These are phyloP conservation scores for Peromyscus californicus DNA, from an alignment of 2,113 vertebrate species.

Conservation along the genomic window DNA sequence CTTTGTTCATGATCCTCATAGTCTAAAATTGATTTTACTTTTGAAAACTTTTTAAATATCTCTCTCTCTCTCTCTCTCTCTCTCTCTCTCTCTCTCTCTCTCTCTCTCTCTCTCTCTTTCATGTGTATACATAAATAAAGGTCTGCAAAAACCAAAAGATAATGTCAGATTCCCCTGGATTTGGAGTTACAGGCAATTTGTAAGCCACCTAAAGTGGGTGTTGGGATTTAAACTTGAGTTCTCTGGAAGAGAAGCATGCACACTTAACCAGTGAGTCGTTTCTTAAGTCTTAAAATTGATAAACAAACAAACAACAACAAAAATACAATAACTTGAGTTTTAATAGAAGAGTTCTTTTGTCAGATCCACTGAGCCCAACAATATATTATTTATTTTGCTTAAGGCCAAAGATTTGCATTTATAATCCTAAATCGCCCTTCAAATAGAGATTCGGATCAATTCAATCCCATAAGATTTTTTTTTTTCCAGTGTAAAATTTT, in stretches of 20 bases:
- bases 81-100: not conserved
- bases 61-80: not conserved
- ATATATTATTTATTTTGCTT: not conserved
- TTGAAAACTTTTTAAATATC: not conserved
- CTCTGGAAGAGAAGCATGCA: not conserved
- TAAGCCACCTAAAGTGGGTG: not conserved
- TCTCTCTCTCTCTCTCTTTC: not conserved
- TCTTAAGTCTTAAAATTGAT: not conserved
- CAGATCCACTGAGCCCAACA: not conserved
- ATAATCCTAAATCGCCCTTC: not conserved
- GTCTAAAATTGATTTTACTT: not conserved
- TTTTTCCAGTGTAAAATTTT: not conserved
- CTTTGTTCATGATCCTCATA: not conserved
- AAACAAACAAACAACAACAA: not conserved
- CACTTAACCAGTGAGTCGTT: not conserved
- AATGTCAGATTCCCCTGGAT: not conserved
- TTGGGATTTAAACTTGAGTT: not conserved
- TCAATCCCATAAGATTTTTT: not conserved
- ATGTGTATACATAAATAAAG: not conserved
- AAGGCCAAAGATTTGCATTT: not conserved
- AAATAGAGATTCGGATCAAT: not conserved
- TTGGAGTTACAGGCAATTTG: not conserved
- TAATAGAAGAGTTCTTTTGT: not conserved
- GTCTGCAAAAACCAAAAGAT: not conserved
- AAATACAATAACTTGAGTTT: not conserved